A percentile compares a stretch with the other conserved stretches of the same genome.
These are phyloP conservation scores for Atherinomorus stipes DNA, from an alignment of 2,113 vertebrate genomes.

Conservation along the genomic window DNA sequence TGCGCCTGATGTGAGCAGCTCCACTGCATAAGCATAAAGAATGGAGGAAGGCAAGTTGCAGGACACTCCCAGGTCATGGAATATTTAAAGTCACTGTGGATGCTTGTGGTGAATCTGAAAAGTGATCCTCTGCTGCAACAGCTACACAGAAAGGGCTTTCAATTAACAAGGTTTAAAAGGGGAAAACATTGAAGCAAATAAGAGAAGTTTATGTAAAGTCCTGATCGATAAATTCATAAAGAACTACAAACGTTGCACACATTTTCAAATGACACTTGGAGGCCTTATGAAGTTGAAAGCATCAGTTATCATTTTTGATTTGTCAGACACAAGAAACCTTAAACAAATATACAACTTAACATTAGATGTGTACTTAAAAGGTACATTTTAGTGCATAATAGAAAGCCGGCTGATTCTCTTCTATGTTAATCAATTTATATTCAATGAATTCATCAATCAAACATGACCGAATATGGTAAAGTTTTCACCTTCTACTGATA, in stretches of 20 bases:
- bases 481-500: not conserved
- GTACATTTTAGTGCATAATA: not conserved
- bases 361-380: not conserved
- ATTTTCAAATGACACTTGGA: too few species aligned
- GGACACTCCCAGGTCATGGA: slow-evolving; percentile 68
- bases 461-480: not conserved
- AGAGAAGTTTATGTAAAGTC: too few species aligned
- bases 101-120: slow-evolving; percentile 35
- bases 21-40: slow-evolving; percentile 47
- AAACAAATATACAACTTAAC: not conserved
- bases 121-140: slow-evolving; percentile 25
- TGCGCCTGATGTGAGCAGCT: slow-evolving; percentile 35
- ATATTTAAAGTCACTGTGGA: slow-evolving; percentile 65
- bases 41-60: slow-evolving; percentile 37
- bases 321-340: too few species aligned
- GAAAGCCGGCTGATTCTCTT: too few species aligned
- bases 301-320: too few species aligned
- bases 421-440: not conserved
- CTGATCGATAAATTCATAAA: too few species aligned
- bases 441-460: not conserved
- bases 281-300: too few species aligned
- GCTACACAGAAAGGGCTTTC: not conserved
- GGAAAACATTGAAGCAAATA: not conserved
- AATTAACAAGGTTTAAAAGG: not conserved
- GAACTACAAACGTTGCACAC: too few species aligned